Evolutionary conservation across 2,797 vertebrate species (phyloP), one percentile per base, ranked within the genome.

Genomic region (Sternarchorhynchus goeldii): DNA sequence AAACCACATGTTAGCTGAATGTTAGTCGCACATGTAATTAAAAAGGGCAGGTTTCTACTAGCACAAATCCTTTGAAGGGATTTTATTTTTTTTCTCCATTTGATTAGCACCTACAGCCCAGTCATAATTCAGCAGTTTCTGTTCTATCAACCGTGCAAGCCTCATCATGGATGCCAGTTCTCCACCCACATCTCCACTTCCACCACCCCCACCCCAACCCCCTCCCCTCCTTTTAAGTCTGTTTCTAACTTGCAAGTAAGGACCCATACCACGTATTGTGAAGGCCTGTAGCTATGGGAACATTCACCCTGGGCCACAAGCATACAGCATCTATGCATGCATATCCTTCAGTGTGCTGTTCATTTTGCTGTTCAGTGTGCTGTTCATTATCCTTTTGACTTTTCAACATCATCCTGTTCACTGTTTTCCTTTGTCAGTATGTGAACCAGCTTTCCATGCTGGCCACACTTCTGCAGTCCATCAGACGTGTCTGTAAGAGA

Each of bases 31-130:
- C 88, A 83, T 92, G 77, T 95, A 94, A 96, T 96, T 94, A 95
- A 93, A 95, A 93, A 84, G 84, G 93, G 86, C 95, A 71, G 93
- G 95, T 95, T 92, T 88, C 72, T 91, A 93, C 95, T 92, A 92
- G 94, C 89, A 85, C 80, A 83, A 80, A 32, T 86, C 86, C 88
- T 87, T 86, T 81, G 82, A 86, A 86, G 80, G 45, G 84, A 76
- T 60, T 80, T 62, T 75, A 4, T 31, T 75, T 78, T 50, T 77
- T 62, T 69, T 25, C 25, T 25, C 2, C 36, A 21, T 76, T 72
- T 81, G 68, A 74, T 73, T 73, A 63, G 21, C 68, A 65, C 72
- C 72, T 78, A 56, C 58, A 62, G 57, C 57, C 39, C 29, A 57
- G 58, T 7, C 1, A n/a, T 75, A 72, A 72, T 6, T 75, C 75